These are phyloP conservation scores for Lateolabrax maculatus DNA, from an alignment of 2,797 vertebrate species.

Conservation along the genomic window DNA sequence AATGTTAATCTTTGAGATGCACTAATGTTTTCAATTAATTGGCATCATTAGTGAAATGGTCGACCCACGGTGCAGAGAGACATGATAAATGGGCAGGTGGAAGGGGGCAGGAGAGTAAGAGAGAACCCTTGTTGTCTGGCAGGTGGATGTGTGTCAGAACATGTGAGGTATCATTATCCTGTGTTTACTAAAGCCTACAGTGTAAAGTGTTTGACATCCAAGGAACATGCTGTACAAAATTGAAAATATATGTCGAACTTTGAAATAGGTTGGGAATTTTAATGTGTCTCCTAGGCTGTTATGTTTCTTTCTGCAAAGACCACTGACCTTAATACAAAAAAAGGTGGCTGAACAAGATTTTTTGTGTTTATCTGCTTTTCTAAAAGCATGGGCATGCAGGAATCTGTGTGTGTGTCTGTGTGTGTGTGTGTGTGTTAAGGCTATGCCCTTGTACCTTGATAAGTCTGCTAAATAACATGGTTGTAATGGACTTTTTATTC, in stretches of 20 bases:
- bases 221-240: slow-evolving; percentile 22
- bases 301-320: slow-evolving; percentile 12
- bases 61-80: slow-evolving; percentile 69
- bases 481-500: slow-evolving; percentile 35
- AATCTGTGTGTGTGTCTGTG: background rate
- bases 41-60: slow-evolving; percentile 83
- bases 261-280: slow-evolving; percentile 15
- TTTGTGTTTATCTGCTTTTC: slow-evolving; percentile 2
- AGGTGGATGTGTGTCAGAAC: slow-evolving; percentile 64
- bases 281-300: slow-evolving; percentile 16
- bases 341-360: background rate
- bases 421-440: background rate
- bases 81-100: slow-evolving; percentile 78
- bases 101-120: slow-evolving; percentile 48
- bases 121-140: slow-evolving; percentile 66
- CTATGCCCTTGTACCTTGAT: slow-evolving; percentile 7
- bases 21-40: slow-evolving; percentile 84
- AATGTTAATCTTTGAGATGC: slow-evolving; percentile 82
- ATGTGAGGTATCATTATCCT: slow-evolving; percentile 55
- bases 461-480: slow-evolving; percentile 24
- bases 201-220: slow-evolving; percentile 50
- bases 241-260: slow-evolving; percentile 30
- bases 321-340: slow-evolving; percentile 15
- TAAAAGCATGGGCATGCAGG: background rate
- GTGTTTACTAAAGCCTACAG: slow-evolving; percentile 56